Evolutionary conservation across 2,888 invertebrate genomes (phyloP), one percentile per base, ranked within the genome.

Genomic region (Drosophila mimica): DNA sequence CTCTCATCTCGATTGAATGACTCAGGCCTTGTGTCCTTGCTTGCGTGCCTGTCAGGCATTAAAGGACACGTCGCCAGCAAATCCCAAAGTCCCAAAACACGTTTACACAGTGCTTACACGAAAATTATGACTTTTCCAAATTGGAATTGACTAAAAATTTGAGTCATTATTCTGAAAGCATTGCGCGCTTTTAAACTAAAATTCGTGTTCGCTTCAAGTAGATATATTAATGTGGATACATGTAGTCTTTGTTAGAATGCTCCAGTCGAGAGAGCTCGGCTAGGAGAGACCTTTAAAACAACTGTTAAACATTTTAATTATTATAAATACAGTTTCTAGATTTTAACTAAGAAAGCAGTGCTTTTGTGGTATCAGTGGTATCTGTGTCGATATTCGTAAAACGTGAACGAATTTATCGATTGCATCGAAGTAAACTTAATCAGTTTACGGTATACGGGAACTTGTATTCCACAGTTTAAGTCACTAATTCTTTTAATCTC

Each of bases 1-100:
- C 76, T 57, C 79, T 65, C 56, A 68, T 58, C 80, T 56, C 73
- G 51, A 69, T 57, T 64, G 76, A 67, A 71, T 85, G 88, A 89
- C 79, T 87, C 84, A 89, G 74, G 30, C 67, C 36, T 34, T 17
- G 31, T 68, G 54, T 70, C 73, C 65, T 69, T 71, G 76, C 53
- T 73, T 65, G 84, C 89, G 85, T 85, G 84, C 64, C 67, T 79
- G 62, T 67, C n/a, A 28, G 48, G 56, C 84, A 87, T 89, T 84
- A 89, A 79, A 81, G 78, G 77, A 78, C 67, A 28, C 28, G 51
- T 20, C 53, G 33, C 20, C 56, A n/a, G 30, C 40, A 48, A 25
- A 31, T 20, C 49, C 28, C 31, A 34, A 51, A 33, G 28, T 74
- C 52, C 31, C 31, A 31, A 48, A 43, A 33, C 80, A 63, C 53